phyloP scores from a whole-genome alignment of 2,113 vertebrate genomes.

The Catharus bicknelli region DNA sequence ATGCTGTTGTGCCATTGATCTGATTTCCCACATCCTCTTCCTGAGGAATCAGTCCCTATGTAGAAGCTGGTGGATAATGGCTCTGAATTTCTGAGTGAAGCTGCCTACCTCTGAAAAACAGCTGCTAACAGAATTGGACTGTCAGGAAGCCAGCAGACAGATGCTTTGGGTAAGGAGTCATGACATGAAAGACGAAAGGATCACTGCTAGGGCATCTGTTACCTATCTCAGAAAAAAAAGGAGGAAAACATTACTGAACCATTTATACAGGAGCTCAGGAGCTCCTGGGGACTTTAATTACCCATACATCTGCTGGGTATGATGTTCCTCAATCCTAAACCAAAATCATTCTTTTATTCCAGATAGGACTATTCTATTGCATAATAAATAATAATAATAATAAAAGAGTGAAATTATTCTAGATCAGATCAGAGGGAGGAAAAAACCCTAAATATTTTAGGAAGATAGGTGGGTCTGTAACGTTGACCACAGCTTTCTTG shows the following conservation, averaged over 20 bases:
- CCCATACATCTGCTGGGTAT: neutral
- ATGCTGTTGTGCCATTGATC: neutral
- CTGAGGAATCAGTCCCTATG: neutral
- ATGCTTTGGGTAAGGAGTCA: neutral
- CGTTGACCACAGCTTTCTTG: neutral
- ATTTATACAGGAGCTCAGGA: constrained; percentile 1
- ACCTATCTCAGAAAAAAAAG: neutral
- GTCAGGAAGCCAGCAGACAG: neutral
- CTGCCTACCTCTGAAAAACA: constrained; percentile 6
- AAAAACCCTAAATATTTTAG: neutral
- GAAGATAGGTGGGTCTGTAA: neutral
- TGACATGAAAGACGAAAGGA: neutral
- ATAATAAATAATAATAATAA: neutral
- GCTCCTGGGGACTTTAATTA: neutral
- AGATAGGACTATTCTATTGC: neutral
- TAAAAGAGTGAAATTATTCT: neutral
- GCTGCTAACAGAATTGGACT: neutral
- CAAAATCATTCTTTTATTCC: neutral
- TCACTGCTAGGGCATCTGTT: constrained; percentile 25
- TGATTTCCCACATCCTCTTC: neutral
- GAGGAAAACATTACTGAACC: neutral
- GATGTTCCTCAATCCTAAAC: neutral
- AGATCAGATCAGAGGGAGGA: neutral
- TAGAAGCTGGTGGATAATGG: neutral
- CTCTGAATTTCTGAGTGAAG: neutral